A percentile compares a stretch with the other conserved stretches of the same genome.
Conservation (phyloP, 2,113 vertebrate genomes). For the Albula goreensis region DNA sequence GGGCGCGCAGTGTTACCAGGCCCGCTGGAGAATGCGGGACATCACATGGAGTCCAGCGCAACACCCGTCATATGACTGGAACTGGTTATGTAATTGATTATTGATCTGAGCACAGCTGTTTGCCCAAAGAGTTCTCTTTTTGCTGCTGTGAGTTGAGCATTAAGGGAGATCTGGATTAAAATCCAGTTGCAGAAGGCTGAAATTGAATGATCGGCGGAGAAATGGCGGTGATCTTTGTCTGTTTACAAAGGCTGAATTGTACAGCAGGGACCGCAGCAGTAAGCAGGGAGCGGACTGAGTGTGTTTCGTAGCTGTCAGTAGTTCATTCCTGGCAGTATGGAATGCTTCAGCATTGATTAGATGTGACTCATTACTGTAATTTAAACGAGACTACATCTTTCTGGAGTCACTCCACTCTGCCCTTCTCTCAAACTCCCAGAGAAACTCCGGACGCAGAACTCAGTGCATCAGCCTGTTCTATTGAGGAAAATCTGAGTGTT, state of each 20-base stretch:
- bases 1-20: background rate
- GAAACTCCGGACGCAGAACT: background rate
- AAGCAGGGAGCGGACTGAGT: background rate
- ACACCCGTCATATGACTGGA: background rate
- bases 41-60: background rate
- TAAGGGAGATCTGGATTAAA: background rate
- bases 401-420: background rate
- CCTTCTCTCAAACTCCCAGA: background rate
- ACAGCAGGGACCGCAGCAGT: background rate
- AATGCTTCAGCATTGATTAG: background rate
- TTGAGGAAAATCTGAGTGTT: background rate
- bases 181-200: background rate
- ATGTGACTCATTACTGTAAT: background rate
- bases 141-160: background rate
- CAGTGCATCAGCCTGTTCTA: background rate
- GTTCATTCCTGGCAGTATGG: background rate
- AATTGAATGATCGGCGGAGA: background rate
- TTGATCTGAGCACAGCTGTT: background rate
- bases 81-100: background rate
- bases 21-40: background rate
- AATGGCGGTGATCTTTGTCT: background rate
- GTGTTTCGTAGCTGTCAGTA: background rate
- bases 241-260: background rate
- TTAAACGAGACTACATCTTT: background rate
- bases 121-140: background rate